Evolutionary conservation across 2,888 invertebrate genomes (phyloP).

Genomic region (Sylvicola cinctus): DNA sequence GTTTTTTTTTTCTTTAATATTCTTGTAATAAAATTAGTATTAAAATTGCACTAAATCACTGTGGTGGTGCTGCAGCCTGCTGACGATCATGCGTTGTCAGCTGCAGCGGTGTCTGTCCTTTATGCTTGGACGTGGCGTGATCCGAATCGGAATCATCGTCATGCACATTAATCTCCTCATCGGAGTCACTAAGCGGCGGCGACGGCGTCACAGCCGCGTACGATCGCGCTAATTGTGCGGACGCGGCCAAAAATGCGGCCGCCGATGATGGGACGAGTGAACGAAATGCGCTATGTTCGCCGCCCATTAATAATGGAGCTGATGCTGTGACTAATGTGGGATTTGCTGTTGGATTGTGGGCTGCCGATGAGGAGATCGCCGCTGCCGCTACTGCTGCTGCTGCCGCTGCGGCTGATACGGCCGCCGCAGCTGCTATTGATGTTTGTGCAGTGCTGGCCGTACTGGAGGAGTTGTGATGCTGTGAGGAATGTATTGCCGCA

Average conservation of each 20-base stretch:
- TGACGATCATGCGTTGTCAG: not conserved
- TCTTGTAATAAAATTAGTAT: too few species aligned
- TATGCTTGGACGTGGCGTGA: constrained; percentile 7
- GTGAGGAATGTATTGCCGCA: constrained; percentile 20
- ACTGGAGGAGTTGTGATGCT: constrained; percentile 12
- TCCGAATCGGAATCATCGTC: constrained; percentile 49
- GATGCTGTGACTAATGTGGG: constrained; percentile 26
- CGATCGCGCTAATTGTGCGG: constrained; percentile 17
- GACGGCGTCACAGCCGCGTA: constrained; percentile 21
- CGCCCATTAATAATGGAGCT: constrained; percentile 51
- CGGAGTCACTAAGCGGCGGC: constrained; percentile 18
- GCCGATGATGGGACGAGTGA: constrained; percentile 43
- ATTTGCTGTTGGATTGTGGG: constrained; percentile 11
- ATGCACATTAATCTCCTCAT: constrained; percentile 72
- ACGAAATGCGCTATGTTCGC: constrained; percentile 77
- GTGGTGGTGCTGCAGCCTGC: too few species aligned
- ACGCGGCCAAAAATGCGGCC: constrained; percentile 31
- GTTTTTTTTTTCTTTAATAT: too few species aligned
- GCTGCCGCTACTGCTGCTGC: constrained; percentile 10
- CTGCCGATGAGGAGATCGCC: constrained; percentile 11
- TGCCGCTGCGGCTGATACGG: constrained; percentile 13
- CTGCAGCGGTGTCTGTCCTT: not conserved
- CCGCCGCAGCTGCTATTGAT: constrained; percentile 28
- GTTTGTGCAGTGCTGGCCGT: constrained; percentile 15
- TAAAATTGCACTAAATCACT: too few species aligned